Evolutionary conservation across 1,140 invertebrate species (phyloP).

Genomic region (Coelopa frigida): DNA sequence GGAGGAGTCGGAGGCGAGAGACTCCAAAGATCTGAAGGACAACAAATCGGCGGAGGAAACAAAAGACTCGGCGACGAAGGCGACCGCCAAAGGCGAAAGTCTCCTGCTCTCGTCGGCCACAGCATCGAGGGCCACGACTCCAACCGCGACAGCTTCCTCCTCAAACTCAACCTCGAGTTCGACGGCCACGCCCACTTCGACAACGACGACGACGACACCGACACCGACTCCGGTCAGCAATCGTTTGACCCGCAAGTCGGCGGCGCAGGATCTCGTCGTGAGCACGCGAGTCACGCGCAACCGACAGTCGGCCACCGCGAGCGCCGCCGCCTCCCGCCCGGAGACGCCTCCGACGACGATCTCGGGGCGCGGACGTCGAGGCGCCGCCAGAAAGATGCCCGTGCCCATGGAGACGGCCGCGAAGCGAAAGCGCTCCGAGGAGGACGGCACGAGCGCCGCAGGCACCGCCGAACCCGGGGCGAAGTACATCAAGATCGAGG

Average conservation of each 20-base stretch:
- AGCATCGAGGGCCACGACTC: slow-evolving; percentile 11
- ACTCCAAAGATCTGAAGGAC: slow-evolving; percentile 10
- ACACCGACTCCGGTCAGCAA: slow-evolving; percentile 23
- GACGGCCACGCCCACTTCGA: slow-evolving; percentile 13
- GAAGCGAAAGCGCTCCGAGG: slow-evolving; percentile 34
- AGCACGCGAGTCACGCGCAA: slow-evolving; percentile 37
- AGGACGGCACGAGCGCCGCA: slow-evolving; percentile 12
- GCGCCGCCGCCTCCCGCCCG: slow-evolving; percentile 10
- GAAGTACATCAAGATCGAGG: slow-evolving; percentile 30
- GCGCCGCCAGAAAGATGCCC: slow-evolving; percentile 7
- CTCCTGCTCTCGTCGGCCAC: too few species aligned
- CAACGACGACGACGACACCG: slow-evolving; percentile 13
- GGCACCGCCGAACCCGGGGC: slow-evolving; percentile 11
- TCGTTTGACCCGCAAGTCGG: slow-evolving; percentile 35
- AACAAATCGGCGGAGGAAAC: slow-evolving; percentile 3
- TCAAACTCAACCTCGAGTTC: too few species aligned
- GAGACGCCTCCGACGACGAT: slow-evolving; percentile 13
- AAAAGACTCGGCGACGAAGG: slow-evolving; percentile 3
- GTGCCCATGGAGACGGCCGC: slow-evolving; percentile 12
- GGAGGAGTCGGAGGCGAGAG: slow-evolving; percentile 13
- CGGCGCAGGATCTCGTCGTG: slow-evolving; percentile 27
- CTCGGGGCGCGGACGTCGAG: slow-evolving; percentile 16
- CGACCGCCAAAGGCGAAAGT: background rate
- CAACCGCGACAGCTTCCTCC: slow-evolving; percentile 9
- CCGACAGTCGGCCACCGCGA: slow-evolving; percentile 24